Percentiles rank a stretch among this genome's conserved stretches.
phyloP scores from a whole-genome alignment of 2,797 vertebrate species.

The Avahi laniger region DNA sequence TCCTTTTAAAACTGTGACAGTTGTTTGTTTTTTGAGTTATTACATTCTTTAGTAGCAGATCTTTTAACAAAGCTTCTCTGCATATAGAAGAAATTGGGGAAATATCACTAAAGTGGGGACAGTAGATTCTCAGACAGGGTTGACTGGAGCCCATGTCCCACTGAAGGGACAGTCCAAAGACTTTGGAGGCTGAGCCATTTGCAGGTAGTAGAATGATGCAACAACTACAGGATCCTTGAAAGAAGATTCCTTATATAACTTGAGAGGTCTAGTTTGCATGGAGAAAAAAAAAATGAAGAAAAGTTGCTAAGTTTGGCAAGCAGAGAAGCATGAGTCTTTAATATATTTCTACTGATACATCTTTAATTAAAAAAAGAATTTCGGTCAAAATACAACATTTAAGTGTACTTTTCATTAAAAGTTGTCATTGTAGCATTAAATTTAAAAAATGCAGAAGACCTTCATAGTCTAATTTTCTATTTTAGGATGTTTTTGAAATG shows the following conservation, averaged over 20 bases:
- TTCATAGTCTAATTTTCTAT: conserved; percentile 25
- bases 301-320: background rate
- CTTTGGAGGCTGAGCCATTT: background rate
- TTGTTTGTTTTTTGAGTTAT: background rate
- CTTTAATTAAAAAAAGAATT: background rate
- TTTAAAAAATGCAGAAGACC: conserved; percentile 20
- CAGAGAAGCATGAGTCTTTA: background rate
- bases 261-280: background rate
- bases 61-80: background rate
- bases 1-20: background rate
- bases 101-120: background rate
- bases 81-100: background rate
- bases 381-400: background rate
- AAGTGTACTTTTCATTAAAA: conserved; percentile 31
- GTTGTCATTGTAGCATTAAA: background rate
- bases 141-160: background rate
- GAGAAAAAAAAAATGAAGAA: background rate
- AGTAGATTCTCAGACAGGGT: background rate
- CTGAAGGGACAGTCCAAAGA: background rate
- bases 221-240: background rate
- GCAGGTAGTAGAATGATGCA: background rate
- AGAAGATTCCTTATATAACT: background rate
- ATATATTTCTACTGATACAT: background rate
- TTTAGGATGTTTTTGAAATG: conserved; percentile 94
- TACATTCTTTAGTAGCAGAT: background rate